Evolutionary conservation across 2,797 vertebrate species (phyloP), one percentile per base, ranked within the genome.

Genomic region (Gorsachius magnificus): DNA sequence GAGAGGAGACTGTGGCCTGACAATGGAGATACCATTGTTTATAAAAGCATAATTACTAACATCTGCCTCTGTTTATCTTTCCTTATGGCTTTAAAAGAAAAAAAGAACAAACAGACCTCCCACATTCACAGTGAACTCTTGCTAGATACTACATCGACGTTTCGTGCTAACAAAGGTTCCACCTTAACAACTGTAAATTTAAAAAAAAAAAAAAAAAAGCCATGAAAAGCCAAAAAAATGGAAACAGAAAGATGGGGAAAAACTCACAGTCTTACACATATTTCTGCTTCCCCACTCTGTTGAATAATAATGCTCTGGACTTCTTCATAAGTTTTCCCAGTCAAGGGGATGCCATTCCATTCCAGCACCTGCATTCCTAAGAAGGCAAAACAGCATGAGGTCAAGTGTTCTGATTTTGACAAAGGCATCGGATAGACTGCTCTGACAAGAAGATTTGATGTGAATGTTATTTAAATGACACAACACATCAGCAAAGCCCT

Each of bases 261-360:
- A 98, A 99, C 99, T 99, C 98, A 99, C 99, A 99, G 99, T 98
- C 99, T 99, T 98, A 99, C 98, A 98, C 99, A 99, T 98, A 99
- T 99, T 98, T 99, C 99, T 98, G 98, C 99, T 98, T 99, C 99
- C 95, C 98, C 99, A 98, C 98, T 99, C 96, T 98, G 99, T 89
- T 99, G 99, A 92, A 98, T 98, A 97, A 99, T 97, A 95, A 99
- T 99, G 97, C 97, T 98, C 93, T 99, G 99, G 75, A 99, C 99
- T 97, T 99, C 99, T 98, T 99, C 99, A 28, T 99, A 99, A 43
- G 99, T 99, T 98, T 99, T 99, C 84, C 98, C 99, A 5, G 98
- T 99, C 97, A 99, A 97, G 90, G 98, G 98, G 71, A 99, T 97
- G 89, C 99, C 98, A 72, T 99, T 99, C 99, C 99, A 99, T 97